Conservation (phyloP, 1,140 invertebrate genomes). For the Trachelipus rathkii region DNA sequence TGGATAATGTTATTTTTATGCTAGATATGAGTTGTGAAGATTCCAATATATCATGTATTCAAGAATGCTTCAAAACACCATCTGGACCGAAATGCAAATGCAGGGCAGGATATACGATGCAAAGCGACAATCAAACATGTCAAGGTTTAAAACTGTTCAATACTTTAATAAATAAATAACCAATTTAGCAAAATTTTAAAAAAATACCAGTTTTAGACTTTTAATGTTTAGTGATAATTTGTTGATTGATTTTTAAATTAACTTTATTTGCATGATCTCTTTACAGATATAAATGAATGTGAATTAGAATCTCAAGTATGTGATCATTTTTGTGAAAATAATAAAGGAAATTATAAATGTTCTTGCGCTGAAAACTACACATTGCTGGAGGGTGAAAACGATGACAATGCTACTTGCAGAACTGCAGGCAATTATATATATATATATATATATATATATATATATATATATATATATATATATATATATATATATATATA, state of each 20-base stretch:
- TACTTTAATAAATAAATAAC: too few relatives aligned
- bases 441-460: too few relatives aligned
- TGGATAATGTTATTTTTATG: too few relatives aligned
- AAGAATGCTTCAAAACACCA: not conserved
- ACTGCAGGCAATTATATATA: not conserved
- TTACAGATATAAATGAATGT: not conserved
- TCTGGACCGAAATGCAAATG: not conserved
- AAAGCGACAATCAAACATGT: not conserved
- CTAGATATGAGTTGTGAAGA: not conserved
- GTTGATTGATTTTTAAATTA: too few relatives aligned
- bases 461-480: too few relatives aligned
- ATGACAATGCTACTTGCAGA: not conserved
- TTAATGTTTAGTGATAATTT: not conserved
- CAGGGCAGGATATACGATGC: not conserved
- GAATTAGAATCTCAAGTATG: not conserved
- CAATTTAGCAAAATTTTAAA: not conserved
- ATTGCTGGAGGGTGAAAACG: not conserved
- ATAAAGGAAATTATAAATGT: not conserved
- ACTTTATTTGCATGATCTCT: not conserved
- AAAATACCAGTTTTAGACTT: not conserved
- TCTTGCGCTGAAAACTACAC: not conserved
- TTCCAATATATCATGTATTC: not conserved
- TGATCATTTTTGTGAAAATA: not conserved
- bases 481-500: too few relatives aligned
- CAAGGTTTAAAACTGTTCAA: not conserved